Evolutionary conservation across 1,140 invertebrate genomes (phyloP).

Genomic region (Zaprionus vittiger): DNA sequence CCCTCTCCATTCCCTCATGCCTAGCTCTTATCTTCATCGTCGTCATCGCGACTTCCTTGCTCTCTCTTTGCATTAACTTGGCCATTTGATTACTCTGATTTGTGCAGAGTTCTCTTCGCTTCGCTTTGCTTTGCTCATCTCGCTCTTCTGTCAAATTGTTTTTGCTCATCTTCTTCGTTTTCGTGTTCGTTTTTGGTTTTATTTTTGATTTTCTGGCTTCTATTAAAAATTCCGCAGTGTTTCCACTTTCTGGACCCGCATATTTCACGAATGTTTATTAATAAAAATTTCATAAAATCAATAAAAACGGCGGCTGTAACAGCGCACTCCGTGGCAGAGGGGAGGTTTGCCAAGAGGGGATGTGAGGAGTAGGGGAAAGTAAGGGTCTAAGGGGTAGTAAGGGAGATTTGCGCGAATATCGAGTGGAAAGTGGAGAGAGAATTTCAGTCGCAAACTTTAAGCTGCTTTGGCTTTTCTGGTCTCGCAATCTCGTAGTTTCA

Average conservation of each 20-base stretch:
- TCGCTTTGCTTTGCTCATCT: slow-evolving; percentile 9
- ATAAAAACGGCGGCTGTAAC: slow-evolving; percentile 49
- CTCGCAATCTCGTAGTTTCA: slow-evolving; percentile 48
- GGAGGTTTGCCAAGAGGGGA: neutral
- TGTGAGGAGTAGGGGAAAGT: neutral
- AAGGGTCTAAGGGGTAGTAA: neutral
- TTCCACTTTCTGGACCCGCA: slow-evolving; percentile 54
- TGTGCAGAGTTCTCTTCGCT: slow-evolving; percentile 21
- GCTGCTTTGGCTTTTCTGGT: slow-evolving; percentile 36
- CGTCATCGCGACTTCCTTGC: slow-evolving; percentile 4
- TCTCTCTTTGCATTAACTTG: slow-evolving; percentile 13
- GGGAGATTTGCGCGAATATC: neutral
- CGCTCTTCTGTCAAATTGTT: neutral
- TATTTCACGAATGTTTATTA: slow-evolving; percentile 79
- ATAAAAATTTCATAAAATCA: slow-evolving; percentile 79
- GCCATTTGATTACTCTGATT: slow-evolving; percentile 74
- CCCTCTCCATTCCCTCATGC: too few relatives aligned
- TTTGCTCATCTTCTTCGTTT: neutral
- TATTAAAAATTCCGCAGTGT: slow-evolving; percentile 71
- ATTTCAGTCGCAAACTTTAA: slow-evolving; percentile 22
- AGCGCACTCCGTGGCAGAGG: neutral
- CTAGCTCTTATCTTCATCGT: neutral
- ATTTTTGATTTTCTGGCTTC: slow-evolving; percentile 45
- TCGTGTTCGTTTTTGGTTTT: slow-evolving; percentile 11
- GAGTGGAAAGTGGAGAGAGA: neutral